Percentiles rank a stretch among this genome's conserved stretches.
Conservation (phyloP, 2,113 vertebrate species). For the Melanerpes aurifrons region DNA sequence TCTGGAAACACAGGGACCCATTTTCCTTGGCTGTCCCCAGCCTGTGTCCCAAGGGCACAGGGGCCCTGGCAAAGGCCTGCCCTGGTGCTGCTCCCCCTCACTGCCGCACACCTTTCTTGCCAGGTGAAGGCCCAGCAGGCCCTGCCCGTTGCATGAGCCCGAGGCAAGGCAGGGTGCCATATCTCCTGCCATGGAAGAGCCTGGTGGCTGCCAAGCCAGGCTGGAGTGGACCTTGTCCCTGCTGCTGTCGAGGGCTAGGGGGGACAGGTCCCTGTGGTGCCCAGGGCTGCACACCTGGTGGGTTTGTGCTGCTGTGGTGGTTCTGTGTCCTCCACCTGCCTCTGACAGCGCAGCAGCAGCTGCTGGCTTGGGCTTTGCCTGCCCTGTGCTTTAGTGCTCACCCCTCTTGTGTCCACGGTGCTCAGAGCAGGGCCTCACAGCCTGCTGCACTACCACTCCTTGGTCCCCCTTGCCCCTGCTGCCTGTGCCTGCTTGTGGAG, state of each 20-base stretch:
- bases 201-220: accelerated
- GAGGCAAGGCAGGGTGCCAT: background rate
- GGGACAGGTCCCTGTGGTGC: background rate
- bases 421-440: background rate
- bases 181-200: accelerated
- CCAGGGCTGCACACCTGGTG: background rate
- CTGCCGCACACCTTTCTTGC: background rate
- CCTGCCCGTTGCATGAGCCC: constrained; percentile 72
- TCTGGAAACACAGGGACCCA: background rate
- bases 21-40: background rate
- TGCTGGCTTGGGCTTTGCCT: constrained; percentile 30
- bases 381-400: background rate
- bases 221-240: background rate
- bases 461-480: background rate
- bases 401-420: background rate
- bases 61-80: accelerated
- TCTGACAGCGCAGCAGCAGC: background rate
- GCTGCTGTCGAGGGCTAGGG: background rate
- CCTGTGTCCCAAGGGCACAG: background rate
- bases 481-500: background rate
- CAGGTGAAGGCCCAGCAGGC: constrained; percentile 80
- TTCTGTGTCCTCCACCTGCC: background rate
- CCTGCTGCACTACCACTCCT: accelerated
- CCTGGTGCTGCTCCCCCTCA: background rate
- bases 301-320: background rate